Evolutionary conservation across 2,797 vertebrate species (phyloP).

Genomic region (Brotula barbata): DNA sequence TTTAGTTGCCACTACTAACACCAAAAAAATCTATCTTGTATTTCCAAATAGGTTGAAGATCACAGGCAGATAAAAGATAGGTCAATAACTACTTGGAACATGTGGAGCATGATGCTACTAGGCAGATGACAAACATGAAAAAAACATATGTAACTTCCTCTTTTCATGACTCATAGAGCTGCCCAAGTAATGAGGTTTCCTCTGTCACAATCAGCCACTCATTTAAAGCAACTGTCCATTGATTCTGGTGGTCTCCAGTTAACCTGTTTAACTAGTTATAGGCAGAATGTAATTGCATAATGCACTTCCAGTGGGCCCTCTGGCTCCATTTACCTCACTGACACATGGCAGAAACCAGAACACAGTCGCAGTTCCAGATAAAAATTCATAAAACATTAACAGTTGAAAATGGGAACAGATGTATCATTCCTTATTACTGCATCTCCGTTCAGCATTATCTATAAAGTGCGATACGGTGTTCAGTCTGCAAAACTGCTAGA

Average conservation of each 20-base stretch:
- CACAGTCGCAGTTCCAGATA: constrained; percentile 18
- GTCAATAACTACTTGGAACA: no score
- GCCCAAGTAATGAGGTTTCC: constrained; percentile 6
- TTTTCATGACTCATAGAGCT: constrained; percentile 7
- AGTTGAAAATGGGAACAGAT: constrained; percentile 26
- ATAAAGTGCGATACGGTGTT: constrained; percentile 47
- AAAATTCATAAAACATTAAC: constrained; percentile 1
- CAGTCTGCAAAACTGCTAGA: constrained; percentile 57
- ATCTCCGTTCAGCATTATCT: constrained; percentile 33
- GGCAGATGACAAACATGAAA: constrained; percentile 2
- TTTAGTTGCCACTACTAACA: not conserved
- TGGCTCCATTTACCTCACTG: not conserved
- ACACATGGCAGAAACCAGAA: constrained; percentile 3
- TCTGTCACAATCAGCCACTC: constrained; percentile 3
- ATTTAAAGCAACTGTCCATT: constrained; percentile 10
- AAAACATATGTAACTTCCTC: constrained; percentile 11
- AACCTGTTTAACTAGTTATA: constrained; percentile 33
- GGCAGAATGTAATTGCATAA: constrained; percentile 27
- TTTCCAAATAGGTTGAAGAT: constrained; percentile 4
- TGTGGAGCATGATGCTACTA: not conserved
- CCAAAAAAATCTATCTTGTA: not conserved
- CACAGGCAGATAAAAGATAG: no score
- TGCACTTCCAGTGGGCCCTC: constrained; percentile 10
- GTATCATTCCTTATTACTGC: constrained; percentile 19
- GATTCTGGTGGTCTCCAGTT: constrained; percentile 32